Percentiles rank a stretch among this genome's conserved stretches.
Evolutionary conservation across 2,797 vertebrate genomes (phyloP).

Genomic region (Rousettus madagascariensis): DNA sequence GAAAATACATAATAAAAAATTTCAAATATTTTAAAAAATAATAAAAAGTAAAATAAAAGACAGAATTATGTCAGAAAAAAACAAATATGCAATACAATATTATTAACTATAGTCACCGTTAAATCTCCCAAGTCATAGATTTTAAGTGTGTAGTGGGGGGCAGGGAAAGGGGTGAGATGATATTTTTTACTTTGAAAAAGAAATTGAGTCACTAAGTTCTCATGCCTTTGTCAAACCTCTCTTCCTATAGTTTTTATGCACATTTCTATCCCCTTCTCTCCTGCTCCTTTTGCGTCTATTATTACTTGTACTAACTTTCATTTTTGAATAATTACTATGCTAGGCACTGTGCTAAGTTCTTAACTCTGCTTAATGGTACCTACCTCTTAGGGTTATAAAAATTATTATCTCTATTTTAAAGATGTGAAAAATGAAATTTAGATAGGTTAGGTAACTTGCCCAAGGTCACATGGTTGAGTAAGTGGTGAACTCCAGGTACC

Average conservation of each 20-base stretch:
- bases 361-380: background rate
- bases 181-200: background rate
- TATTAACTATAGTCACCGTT: background rate
- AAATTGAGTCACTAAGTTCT: background rate
- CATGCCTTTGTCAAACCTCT: background rate
- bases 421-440: constrained; percentile 10
- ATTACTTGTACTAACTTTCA: background rate
- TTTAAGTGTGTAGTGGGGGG: background rate
- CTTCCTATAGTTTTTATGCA: background rate
- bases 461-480: background rate
- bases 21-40: too few relatives aligned
- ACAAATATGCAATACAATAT: background rate
- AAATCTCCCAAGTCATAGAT: background rate
- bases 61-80: too few relatives aligned
- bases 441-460: background rate
- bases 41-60: too few relatives aligned
- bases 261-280: background rate
- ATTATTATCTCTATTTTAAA: background rate
- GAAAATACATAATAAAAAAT: too few relatives aligned
- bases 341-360: background rate
- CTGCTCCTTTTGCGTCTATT: background rate
- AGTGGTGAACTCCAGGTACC: background rate
- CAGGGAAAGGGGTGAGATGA: background rate
- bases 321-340: constrained; percentile 13
- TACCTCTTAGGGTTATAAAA: background rate